A percentile compares a stretch with the other conserved stretches of the same genome.
Conservation (phyloP, 2,888 invertebrate species). For the Sphaerophoria taeniata region DNA sequence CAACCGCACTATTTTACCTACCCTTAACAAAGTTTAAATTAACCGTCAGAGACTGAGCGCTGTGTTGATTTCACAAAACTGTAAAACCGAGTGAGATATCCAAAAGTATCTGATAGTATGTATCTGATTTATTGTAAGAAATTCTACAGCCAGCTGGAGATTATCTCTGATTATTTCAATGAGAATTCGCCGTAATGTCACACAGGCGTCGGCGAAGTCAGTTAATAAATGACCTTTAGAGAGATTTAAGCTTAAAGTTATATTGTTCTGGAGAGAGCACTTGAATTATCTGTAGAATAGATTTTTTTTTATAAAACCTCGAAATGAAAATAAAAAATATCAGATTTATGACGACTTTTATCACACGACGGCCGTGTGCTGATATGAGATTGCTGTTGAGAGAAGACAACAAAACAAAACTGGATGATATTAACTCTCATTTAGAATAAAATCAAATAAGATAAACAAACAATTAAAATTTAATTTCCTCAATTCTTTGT, state of each 20-base stretch:
- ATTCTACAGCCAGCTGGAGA: background rate
- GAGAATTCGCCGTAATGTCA: background rate
- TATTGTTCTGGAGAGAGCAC: constrained; percentile 26
- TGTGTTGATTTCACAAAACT: background rate
- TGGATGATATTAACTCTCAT: background rate
- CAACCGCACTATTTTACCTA: background rate
- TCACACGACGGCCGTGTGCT: background rate
- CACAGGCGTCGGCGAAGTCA: background rate
- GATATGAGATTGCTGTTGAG: background rate
- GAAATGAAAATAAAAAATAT: background rate
- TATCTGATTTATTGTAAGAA: background rate
- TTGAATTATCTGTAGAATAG: background rate
- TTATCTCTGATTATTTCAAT: constrained; percentile 11
- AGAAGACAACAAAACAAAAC: background rate
- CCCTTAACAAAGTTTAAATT: constrained; percentile 9
- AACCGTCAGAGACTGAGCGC: background rate
- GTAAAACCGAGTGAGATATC: background rate
- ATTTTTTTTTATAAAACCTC: background rate
- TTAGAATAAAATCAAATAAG: background rate
- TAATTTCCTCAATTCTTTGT: constrained; percentile 6
- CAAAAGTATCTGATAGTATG: background rate
- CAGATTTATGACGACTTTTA: constrained; percentile 19
- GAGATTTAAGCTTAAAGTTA: constrained; percentile 20
- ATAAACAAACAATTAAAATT: background rate
- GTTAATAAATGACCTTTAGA: constrained; percentile 29